Evolutionary conservation across 2,797 vertebrate species (phyloP), one percentile per base, ranked within the genome.

Genomic region (Pempheris klunzingeri): DNA sequence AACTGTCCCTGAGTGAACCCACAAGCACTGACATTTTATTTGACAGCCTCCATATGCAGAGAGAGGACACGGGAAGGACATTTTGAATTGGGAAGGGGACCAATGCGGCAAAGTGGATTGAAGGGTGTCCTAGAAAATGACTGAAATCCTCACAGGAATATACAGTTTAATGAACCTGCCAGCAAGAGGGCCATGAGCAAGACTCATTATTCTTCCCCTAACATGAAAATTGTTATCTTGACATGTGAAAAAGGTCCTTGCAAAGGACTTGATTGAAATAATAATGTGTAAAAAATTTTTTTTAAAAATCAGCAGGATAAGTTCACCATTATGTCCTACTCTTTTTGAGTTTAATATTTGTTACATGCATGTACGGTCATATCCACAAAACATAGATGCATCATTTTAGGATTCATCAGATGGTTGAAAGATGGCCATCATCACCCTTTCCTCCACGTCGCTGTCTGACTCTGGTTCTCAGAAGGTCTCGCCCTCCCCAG

Each of bases 61-160:
- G 83, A 66, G 92, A 93, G 92, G 93, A 89, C 90, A 81, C 28
- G 50, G 57, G 78, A 94, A 95, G 92, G 93, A 87, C 91, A 74
- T 74, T 64, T 63, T 62, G 75, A 94, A 92, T 53, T 74, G 87
- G 88, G 89, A 90, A 79, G 39, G 54, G 76, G 77, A 85, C 90
- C 88, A 81, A 55, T 87, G 90, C 85, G 58, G 81, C 82, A 83
- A 90, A 92, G 84, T 87, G 78, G 87, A 91, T 88, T 88, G 87
- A 91, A 90, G 83, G 84, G 69, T 88, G 92, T 90, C 92, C 95
- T 92, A 94, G 91, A 95, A 94, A 93, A 91, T 80, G 59, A 82
- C 60, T 86, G 36, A 78, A 73, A 91, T 83, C 85, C 92, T 92
- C 92, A 59, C 49, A 87, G 94, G 93, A 92, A 89, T 85, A 84